Evolutionary conservation across 2,113 vertebrate genomes (phyloP), one percentile per base, ranked within the genome.

Genomic region (Neopipo cinnamomea): DNA sequence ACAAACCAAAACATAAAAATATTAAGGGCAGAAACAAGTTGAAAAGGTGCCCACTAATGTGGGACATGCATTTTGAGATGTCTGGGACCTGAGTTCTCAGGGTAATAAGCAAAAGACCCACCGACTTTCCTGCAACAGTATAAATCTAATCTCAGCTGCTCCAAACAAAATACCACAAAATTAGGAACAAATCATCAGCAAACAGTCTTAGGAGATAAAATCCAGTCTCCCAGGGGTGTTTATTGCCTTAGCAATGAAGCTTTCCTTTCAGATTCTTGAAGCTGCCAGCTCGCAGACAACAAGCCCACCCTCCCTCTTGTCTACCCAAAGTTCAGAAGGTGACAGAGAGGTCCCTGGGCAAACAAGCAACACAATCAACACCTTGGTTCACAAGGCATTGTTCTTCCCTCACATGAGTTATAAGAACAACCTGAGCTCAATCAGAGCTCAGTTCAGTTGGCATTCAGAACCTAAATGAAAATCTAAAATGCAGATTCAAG

Each of bases 111-210:
- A 78, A 75, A 58, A 18, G 44, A 86, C 18, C 8, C 41, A 14
- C 24, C 37, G 39, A 41, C 20, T 78, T 94, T 14, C 35, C 53
- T 42, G 30, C 41, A 94, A 47, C 22, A 58, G 33, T 17, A 49
- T 33, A 78, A 93, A 94, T 63, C 28, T 66, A 41, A 83, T 47
- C 73, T 37, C 86, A 70, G 49, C n/a, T 62, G 52, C 67, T 91
- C 37, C 73, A 87, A 93, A 80, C 63, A 70, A 92, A 74, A 67
- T n/a, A 86, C 72, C 83, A 59, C 63, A 65, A 90, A 92, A 96
- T 2, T 5, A 85, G 53, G 35, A 89, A 61, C 66, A 76, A 93
- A 74, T 59, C 62, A 66, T 23, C 52, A 74, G 46, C 73, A 71
- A 85, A 59, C 16, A 31, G 24, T 12, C 78, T 50, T 44, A 75